Conservation (phyloP, 2,888 invertebrate species). For the Adela reaumurella region DNA sequence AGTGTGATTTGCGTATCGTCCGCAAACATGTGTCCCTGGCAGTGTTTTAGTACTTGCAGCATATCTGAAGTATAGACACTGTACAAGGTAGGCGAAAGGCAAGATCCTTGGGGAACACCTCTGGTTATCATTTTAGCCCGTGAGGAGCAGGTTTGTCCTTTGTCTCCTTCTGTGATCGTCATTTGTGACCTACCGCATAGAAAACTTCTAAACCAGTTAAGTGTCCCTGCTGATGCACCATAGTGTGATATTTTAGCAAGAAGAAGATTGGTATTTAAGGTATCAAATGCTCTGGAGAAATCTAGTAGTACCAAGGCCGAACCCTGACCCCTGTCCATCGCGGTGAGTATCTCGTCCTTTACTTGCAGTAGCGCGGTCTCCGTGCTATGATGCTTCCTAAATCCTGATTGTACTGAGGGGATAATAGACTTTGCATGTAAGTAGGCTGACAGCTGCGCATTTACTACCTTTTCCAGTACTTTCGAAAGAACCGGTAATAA, state of each 20-base stretch:
- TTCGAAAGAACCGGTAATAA: not conserved
- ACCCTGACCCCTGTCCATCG: not conserved
- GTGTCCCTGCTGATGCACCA: not conserved
- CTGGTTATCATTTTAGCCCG: no score
- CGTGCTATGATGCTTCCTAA: not conserved
- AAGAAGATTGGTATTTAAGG: not conserved
- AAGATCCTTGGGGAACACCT: no score
- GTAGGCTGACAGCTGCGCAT: not conserved
- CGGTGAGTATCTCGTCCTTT: not conserved
- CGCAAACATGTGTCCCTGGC: no score
- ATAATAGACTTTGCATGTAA: not conserved
- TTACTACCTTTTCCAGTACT: not conserved
- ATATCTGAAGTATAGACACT: no score
- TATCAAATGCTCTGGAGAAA: conserved; percentile 1
- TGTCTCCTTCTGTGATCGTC: not conserved
- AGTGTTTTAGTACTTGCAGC: no score
- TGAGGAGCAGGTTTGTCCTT: no score
- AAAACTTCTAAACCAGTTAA: not conserved
- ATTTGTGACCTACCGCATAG: not conserved
- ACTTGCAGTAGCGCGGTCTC: not conserved
- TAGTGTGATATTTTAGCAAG: not conserved
- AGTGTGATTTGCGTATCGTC: no score
- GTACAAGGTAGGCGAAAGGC: no score
- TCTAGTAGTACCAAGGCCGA: not conserved
- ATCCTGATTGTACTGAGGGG: not conserved